Evolutionary conservation across 2,113 vertebrate species (phyloP).

Genomic region (Numida meleagris): DNA sequence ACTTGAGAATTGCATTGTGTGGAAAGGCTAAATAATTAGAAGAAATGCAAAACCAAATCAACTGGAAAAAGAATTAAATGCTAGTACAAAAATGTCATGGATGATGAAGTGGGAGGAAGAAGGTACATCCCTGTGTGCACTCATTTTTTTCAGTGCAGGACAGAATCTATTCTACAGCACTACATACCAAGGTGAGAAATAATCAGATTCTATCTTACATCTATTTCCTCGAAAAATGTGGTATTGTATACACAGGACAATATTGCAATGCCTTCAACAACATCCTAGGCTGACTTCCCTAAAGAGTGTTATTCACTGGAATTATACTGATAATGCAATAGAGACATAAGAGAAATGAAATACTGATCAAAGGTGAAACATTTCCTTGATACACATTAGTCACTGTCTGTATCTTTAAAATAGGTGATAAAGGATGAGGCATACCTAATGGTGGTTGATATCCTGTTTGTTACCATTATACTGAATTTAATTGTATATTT

Average conservation of each 20-base stretch:
- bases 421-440: not conserved
- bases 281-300: not conserved
- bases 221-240: not conserved
- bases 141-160: not conserved
- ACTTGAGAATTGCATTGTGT: not conserved
- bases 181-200: not conserved
- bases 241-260: not conserved
- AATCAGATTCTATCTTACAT: not conserved
- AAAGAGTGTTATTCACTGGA: not conserved
- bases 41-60: not conserved
- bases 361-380: not conserved
- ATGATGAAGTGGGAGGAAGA: not conserved
- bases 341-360: not conserved
- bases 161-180: not conserved
- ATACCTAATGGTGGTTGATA: not conserved
- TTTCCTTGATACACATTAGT: not conserved
- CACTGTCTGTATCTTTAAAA: not conserved
- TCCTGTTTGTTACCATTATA: not conserved
- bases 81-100: not conserved
- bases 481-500: not conserved
- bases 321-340: not conserved
- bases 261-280: not conserved
- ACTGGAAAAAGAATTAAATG: not conserved
- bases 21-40: conserved; percentile 6
- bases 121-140: not conserved